Conservation (phyloP, 2,888 invertebrate genomes). For the Idaea dimidiata region DNA sequence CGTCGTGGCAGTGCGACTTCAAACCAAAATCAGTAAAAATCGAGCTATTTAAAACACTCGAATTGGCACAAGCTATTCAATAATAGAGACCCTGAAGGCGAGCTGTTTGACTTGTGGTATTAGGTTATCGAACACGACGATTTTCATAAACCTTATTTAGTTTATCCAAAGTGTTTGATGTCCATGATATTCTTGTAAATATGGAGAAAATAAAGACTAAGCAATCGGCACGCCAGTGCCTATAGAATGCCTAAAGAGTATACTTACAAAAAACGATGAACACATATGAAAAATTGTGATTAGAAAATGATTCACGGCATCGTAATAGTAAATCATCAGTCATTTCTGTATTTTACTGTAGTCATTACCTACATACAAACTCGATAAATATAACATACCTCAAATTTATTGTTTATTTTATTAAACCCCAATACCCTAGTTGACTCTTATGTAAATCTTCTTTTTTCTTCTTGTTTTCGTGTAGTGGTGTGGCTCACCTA, state of each 20-base stretch:
- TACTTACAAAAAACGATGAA: constrained; percentile 64
- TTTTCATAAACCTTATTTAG: constrained; percentile 15
- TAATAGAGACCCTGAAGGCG: too few relatives aligned
- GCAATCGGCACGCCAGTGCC: constrained; percentile 67
- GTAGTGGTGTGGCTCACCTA: too few relatives aligned
- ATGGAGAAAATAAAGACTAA: constrained; percentile 77
- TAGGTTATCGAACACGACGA: constrained; percentile 13
- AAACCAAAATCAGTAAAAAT: too few relatives aligned
- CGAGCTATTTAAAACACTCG: too few relatives aligned
- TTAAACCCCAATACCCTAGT: constrained; percentile 16
- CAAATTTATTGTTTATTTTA: constrained; percentile 61
- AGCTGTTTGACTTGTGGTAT: too few relatives aligned
- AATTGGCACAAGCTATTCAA: too few relatives aligned
- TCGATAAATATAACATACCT: constrained; percentile 81
- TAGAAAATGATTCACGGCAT: constrained; percentile 53
- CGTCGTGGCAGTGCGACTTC: too few relatives aligned
- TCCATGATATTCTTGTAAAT: constrained; percentile 61
- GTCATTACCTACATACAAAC: constrained; percentile 80
- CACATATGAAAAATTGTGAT: constrained; percentile 79
- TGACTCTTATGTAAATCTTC: too few relatives aligned
- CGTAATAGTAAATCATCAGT: constrained; percentile 71
- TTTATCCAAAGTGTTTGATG: constrained; percentile 23
- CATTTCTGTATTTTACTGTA: constrained; percentile 79
- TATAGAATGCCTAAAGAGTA: constrained; percentile 73
- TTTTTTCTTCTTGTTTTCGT: too few relatives aligned